These are phyloP conservation scores for Mus minutoides DNA, from an alignment of 2,797 vertebrate genomes.

Conservation along the genomic window DNA sequence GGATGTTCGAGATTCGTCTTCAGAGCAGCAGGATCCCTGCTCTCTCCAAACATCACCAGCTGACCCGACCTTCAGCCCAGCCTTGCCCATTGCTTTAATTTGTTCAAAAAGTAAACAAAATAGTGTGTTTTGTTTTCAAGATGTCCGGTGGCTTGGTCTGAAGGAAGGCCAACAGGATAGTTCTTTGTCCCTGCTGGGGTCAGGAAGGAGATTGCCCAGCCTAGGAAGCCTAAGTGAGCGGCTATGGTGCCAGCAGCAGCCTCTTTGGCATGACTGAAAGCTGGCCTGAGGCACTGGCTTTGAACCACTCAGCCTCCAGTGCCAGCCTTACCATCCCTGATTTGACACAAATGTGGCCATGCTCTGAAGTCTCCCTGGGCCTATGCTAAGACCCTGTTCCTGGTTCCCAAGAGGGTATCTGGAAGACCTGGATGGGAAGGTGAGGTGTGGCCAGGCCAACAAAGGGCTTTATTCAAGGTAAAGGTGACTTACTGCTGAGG, in stretches of 20 bases:
- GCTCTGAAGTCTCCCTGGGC: background rate
- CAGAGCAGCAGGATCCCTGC: rapidly evolving
- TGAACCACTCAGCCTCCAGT: rapidly evolving
- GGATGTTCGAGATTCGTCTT: rapidly evolving
- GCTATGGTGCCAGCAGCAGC: rapidly evolving
- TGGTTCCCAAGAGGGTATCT: rapidly evolving
- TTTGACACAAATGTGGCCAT: rapidly evolving
- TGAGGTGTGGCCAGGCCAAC: rapidly evolving
- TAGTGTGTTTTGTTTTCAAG: background rate
- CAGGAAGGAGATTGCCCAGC: background rate
- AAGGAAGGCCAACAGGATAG: background rate
- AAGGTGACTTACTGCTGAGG: rapidly evolving
- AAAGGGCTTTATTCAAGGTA: rapidly evolving
- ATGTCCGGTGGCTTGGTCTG: background rate
- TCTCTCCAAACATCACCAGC: rapidly evolving
- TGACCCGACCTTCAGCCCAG: rapidly evolving
- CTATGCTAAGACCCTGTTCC: background rate
- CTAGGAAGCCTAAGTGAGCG: rapidly evolving
- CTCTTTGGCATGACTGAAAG: background rate
- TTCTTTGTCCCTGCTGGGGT: rapidly evolving
- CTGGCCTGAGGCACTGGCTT: rapidly evolving
- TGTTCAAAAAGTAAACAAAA: background rate
- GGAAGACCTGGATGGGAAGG: rapidly evolving
- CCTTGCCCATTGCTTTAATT: background rate
- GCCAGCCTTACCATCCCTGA: rapidly evolving